Conservation (phyloP, 2,888 invertebrate genomes). For the Malachius bipustulatus region DNA sequence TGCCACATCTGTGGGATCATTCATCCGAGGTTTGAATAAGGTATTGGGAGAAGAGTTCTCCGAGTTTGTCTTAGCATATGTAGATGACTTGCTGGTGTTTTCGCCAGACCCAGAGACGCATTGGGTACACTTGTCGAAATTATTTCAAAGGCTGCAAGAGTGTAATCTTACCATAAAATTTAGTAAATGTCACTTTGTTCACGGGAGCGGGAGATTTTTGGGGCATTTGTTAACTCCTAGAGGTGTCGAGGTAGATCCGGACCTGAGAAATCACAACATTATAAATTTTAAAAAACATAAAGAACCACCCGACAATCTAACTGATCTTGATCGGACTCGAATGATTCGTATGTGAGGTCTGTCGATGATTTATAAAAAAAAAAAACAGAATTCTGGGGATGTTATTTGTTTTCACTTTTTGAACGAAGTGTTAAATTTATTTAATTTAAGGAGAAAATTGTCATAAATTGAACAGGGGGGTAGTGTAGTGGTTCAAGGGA, state of each 20-base stretch:
- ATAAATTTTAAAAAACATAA: too few relatives aligned
- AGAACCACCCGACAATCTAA: too few relatives aligned
- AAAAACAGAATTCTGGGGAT: too few relatives aligned
- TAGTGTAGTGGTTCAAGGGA: too few relatives aligned
- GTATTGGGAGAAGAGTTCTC: not conserved
- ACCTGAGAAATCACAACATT: too few relatives aligned
- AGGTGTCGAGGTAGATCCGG: slow-evolving; percentile 2
- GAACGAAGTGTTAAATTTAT: too few relatives aligned
- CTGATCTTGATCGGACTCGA: too few relatives aligned
- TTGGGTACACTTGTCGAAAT: not conserved
- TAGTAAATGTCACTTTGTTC: not conserved
- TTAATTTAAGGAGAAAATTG: too few relatives aligned
- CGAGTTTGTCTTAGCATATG: not conserved
- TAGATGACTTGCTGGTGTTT: slow-evolving; percentile 3
- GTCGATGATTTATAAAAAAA: too few relatives aligned
- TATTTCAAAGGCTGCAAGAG: not conserved
- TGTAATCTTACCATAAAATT: not conserved
- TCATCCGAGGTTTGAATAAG: not conserved
- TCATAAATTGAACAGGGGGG: too few relatives aligned
- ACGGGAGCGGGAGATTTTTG: not conserved
- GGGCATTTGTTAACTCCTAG: not conserved
- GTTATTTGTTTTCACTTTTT: too few relatives aligned
- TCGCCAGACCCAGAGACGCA: not conserved
- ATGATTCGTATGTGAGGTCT: too few relatives aligned
- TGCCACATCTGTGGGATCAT: not conserved